Percentiles rank a stretch among this genome's conserved stretches.
Evolutionary conservation across 2,113 vertebrate species (phyloP).

Genomic region (Coryphaenoides rupestris): DNA sequence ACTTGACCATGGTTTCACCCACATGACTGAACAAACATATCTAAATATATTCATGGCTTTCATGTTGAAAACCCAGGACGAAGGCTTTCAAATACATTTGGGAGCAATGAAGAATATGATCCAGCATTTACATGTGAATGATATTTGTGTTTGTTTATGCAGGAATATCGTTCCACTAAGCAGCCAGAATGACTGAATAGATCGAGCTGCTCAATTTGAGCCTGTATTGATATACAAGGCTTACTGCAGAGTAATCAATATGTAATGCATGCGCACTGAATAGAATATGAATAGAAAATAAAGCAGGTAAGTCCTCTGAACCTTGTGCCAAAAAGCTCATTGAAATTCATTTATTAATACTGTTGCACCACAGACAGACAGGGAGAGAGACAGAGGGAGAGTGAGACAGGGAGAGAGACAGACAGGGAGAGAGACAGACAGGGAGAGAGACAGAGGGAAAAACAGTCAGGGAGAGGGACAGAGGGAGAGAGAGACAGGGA

Average conservation of each 20-base stretch:
- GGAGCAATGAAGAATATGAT: slow-evolving; percentile 16
- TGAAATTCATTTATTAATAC: slow-evolving; percentile 63
- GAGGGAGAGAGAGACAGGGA: slow-evolving; percentile 41
- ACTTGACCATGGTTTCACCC: too few relatives aligned
- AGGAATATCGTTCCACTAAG: slow-evolving; percentile 33
- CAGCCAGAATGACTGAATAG: slow-evolving; percentile 32
- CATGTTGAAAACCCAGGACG: slow-evolving; percentile 24
- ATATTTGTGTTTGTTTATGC: slow-evolving; percentile 41
- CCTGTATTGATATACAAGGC: slow-evolving; percentile 14
- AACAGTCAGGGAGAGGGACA: slow-evolving; percentile 33
- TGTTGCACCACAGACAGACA: slow-evolving; percentile 29
- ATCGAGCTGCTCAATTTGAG: too few relatives aligned
- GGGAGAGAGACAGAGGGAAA: slow-evolving; percentile 25
- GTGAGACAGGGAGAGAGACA: slow-evolving; percentile 35
- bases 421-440: slow-evolving; percentile 33
- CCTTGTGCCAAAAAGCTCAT: slow-evolving; percentile 55
- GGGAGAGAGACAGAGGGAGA: slow-evolving; percentile 24
- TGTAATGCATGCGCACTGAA: slow-evolving; percentile 48
- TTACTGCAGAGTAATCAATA: slow-evolving; percentile 56
- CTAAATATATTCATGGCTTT: too few relatives aligned
- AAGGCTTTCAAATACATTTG: slow-evolving; percentile 17
- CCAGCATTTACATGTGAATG: slow-evolving; percentile 35
- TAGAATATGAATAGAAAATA: slow-evolving; percentile 59
- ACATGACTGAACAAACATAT: too few relatives aligned
- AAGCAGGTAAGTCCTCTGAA: slow-evolving; percentile 59